These are phyloP conservation scores for Tachypleus tridentatus DNA, from an alignment of 1,140 invertebrate genomes.

Conservation along the genomic window DNA sequence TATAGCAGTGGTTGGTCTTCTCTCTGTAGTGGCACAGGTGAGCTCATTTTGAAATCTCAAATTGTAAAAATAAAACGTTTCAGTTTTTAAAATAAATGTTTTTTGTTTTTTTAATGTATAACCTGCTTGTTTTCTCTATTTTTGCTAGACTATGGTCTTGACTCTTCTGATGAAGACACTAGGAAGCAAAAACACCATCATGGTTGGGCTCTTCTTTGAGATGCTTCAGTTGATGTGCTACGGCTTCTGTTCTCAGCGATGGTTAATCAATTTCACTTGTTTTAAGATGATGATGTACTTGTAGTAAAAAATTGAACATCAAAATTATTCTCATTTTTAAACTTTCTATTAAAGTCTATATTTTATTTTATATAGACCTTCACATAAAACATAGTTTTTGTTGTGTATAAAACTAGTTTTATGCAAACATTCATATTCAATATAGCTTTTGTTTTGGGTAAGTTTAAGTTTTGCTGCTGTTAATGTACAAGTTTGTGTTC, in stretches of 20 bases:
- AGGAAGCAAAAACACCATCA: constrained; percentile 93
- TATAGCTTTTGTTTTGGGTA: background rate
- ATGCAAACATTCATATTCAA: background rate
- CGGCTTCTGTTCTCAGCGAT: constrained; percentile 74
- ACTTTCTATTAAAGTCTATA: too few relatives aligned
- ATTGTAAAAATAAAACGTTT: too few relatives aligned
- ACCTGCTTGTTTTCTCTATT: too few relatives aligned
- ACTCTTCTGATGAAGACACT: constrained; percentile 79
- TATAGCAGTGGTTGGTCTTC: constrained; percentile 90
- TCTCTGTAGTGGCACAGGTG: constrained; percentile 88
- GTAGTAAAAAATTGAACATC: too few relatives aligned
- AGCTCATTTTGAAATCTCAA: constrained; percentile 3
- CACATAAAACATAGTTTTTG: too few relatives aligned
- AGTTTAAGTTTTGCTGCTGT: background rate
- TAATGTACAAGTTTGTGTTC: too few relatives aligned
- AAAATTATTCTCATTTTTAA: too few relatives aligned
- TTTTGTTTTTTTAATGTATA: too few relatives aligned
- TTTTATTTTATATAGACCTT: too few relatives aligned
- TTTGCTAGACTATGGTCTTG: constrained; percentile 47
- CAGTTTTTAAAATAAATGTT: too few relatives aligned
- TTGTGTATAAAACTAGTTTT: background rate
- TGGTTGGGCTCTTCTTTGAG: constrained; percentile 90
- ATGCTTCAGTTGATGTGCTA: constrained; percentile 95
- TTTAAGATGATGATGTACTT: too few relatives aligned
- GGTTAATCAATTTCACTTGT: constrained; percentile 39